phyloP scores from a whole-genome alignment of 2,797 vertebrate genomes.

The Amblyraja radiata region DNA sequence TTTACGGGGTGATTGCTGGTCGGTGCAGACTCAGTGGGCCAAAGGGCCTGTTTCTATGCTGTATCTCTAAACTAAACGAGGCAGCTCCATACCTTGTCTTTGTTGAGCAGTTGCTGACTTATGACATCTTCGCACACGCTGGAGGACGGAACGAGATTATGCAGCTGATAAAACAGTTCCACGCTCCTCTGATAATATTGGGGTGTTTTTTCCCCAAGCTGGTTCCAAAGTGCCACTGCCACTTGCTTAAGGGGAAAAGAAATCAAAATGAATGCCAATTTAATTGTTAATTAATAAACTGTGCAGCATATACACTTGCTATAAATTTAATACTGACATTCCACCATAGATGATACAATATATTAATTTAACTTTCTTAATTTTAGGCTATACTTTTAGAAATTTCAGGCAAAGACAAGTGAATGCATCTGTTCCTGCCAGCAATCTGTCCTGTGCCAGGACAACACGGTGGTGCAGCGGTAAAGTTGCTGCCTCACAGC shows the following conservation, averaged over 20 bases:
- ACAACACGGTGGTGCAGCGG: no score
- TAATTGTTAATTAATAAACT: not conserved
- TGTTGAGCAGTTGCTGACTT: constrained; percentile 93
- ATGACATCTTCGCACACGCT: constrained; percentile 97
- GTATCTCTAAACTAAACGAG: no score
- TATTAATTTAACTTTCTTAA: not conserved
- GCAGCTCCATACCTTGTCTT: constrained; percentile 74
- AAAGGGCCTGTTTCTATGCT: no score
- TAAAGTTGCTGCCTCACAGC: no score
- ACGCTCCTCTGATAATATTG: constrained; percentile 96
- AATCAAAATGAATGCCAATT: constrained; percentile 40
- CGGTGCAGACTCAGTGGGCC: no score
- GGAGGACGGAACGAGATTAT: constrained; percentile 92
- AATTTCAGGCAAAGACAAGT: not conserved
- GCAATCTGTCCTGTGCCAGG: no score
- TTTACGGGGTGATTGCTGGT: no score
- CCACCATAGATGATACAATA: not conserved
- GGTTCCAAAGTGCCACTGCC: constrained; percentile 87
- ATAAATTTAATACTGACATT: not conserved
- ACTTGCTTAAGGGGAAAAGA: constrained; percentile 63
- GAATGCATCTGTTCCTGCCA: not conserved
- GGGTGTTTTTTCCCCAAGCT: constrained; percentile 82
- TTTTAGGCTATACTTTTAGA: not conserved
- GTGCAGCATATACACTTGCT: not conserved
- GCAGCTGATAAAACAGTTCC: constrained; percentile 95